Conservation (phyloP, 1,140 invertebrate genomes). For the Arctopsyche grandis region DNA sequence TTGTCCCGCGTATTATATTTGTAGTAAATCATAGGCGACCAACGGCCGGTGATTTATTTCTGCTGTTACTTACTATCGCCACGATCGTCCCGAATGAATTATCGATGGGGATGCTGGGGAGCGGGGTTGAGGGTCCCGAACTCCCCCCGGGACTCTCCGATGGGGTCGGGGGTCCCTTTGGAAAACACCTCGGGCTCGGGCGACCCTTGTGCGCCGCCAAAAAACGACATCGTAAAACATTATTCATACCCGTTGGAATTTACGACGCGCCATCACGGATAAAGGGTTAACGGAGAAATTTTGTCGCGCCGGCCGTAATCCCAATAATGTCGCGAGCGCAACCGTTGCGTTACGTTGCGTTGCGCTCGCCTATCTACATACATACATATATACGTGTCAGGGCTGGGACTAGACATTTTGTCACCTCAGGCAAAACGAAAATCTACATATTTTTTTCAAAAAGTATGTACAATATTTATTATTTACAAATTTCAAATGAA, state of each 20-base stretch:
- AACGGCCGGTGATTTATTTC: conserved; percentile 23
- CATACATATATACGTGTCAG: too few species aligned
- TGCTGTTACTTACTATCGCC: conserved; percentile 35
- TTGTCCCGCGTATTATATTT: conserved; percentile 27
- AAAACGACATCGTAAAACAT: conserved; percentile 27
- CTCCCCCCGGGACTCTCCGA: too few species aligned
- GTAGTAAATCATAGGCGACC: conserved; percentile 29
- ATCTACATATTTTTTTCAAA: too few species aligned
- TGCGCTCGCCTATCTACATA: too few species aligned
- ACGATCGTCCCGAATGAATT: conserved; percentile 31
- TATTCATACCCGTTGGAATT: conserved; percentile 10
- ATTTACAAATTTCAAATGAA: too few species aligned
- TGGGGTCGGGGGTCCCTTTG: neutral
- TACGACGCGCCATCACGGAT: conserved; percentile 16
- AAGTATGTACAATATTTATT: too few species aligned
- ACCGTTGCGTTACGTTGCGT: too few species aligned
- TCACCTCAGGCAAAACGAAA: too few species aligned
- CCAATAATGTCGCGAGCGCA: neutral
- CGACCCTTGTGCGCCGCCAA: neutral
- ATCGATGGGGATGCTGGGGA: conserved; percentile 20
- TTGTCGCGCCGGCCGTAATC: conserved; percentile 1
- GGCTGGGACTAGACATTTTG: too few species aligned
- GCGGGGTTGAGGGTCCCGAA: neutral
- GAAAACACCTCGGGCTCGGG: neutral
- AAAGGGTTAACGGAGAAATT: conserved; percentile 19